Evolutionary conservation across 2,888 invertebrate genomes (phyloP).

Genomic region (Ditula angustiorana): DNA sequence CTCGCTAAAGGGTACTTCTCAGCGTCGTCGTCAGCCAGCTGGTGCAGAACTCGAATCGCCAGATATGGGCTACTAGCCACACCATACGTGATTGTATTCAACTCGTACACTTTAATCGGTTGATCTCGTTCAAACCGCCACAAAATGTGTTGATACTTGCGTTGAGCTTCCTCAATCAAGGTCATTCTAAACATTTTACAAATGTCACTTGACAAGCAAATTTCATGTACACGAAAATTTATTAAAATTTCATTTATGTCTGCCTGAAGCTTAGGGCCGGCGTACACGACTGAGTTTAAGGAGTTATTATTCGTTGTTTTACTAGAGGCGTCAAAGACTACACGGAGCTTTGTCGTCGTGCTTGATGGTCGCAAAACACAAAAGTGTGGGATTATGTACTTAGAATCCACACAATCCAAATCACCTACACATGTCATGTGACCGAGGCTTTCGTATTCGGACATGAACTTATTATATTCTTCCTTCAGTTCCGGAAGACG

Average conservation of each 20-base stretch:
- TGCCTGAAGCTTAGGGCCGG: background rate
- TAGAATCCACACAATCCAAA: no score
- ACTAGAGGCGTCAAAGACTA: conserved; percentile 3
- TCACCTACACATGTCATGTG: no score
- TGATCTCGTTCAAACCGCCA: conserved; percentile 40
- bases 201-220: conserved; percentile 40
- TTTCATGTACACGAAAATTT: conserved; percentile 24
- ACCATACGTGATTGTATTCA: conserved; percentile 43
- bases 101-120: conserved; percentile 39
- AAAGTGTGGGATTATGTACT: no score
- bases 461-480: no score
- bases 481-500: no score
- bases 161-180: conserved; percentile 23
- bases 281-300: background rate
- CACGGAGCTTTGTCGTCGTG: background rate
- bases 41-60: no score
- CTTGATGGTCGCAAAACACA: background rate
- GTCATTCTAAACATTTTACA: conserved; percentile 43
- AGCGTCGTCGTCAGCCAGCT: no score
- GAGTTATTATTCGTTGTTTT: conserved; percentile 1
- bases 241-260: conserved; percentile 16
- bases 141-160: conserved; percentile 39
- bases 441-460: no score
- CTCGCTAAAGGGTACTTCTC: no score
- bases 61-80: conserved; percentile 8